Percentiles rank a stretch among this genome's conserved stretches.
Evolutionary conservation across 2,888 invertebrate species (phyloP).

Genomic region (Trachelus iudaicus): DNA sequence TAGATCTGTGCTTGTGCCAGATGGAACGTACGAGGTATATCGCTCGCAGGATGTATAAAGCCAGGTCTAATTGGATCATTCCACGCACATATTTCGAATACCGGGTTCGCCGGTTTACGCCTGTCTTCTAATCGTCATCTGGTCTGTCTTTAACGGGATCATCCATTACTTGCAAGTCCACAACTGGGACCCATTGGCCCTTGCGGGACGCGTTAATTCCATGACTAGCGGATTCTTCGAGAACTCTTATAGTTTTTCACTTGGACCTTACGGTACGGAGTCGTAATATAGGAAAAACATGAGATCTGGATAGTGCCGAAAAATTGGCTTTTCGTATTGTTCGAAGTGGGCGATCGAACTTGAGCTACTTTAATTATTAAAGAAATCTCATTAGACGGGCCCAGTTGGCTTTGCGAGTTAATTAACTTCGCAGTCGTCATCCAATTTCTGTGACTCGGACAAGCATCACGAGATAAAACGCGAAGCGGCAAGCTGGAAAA

Average conservation of each 20-base stretch:
- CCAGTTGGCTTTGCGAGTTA: constrained; percentile 30
- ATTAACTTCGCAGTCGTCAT: constrained; percentile 29
- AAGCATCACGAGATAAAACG: background rate
- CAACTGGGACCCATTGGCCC: background rate
- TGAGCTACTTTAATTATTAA: constrained; percentile 31
- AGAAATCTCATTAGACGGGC: constrained; percentile 31
- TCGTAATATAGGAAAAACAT: too few relatives aligned
- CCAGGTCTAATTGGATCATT: background rate
- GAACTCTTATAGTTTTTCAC: too few relatives aligned
- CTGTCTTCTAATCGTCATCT: background rate
- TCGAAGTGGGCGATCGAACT: constrained; percentile 17
- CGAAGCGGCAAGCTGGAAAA: background rate
- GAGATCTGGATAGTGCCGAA: too few relatives aligned
- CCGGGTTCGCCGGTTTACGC: background rate
- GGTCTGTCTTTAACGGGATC: background rate
- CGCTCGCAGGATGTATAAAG: background rate
- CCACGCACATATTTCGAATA: background rate
- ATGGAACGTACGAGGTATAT: background rate
- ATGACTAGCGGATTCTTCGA: too few relatives aligned
- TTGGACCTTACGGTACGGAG: too few relatives aligned
- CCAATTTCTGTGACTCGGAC: constrained; percentile 14
- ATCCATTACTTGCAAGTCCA: background rate
- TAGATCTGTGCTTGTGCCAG: background rate
- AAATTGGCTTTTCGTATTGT: background rate
- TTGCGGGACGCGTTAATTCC: background rate